A percentile compares a stretch with the other conserved stretches of the same genome.
Conservation (phyloP, 2,113 vertebrate genomes). For the Trogon surrucura region DNA sequence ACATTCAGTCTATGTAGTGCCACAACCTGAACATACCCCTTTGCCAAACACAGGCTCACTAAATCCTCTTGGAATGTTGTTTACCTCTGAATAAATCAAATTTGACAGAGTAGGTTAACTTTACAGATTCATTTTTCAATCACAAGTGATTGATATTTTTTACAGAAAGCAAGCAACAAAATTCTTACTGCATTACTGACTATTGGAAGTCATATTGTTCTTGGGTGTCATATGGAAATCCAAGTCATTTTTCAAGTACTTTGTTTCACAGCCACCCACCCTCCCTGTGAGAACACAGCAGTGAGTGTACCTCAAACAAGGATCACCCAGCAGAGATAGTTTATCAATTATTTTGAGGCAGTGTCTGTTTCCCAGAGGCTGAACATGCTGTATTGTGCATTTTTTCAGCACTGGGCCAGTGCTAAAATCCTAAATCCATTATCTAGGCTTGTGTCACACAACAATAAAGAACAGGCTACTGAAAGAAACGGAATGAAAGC, state of each 20-base stretch:
- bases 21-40: conserved; percentile 79
- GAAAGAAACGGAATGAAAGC: background rate
- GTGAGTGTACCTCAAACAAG: conserved; percentile 16
- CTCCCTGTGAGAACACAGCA: background rate
- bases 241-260: conserved; percentile 73
- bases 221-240: conserved; percentile 70
- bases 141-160: conserved; percentile 81
- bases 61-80: conserved; percentile 84
- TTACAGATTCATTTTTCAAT: conserved; percentile 82
- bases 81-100: conserved; percentile 84
- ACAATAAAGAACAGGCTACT: conserved; percentile 1
- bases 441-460: background rate
- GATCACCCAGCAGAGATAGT: conserved; percentile 50
- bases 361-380: conserved; percentile 30
- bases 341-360: conserved; percentile 62
- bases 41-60: conserved; percentile 79
- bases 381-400: conserved; percentile 11
- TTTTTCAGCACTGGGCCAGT: conserved; percentile 6
- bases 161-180: conserved; percentile 75
- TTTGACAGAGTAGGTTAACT: conserved; percentile 81
- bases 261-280: conserved; percentile 45
- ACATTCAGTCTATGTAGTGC: conserved; percentile 80
- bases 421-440: conserved; percentile 45
- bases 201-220: conserved; percentile 75
- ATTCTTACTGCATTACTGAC: conserved; percentile 69